These are phyloP conservation scores for Apis florea DNA, from an alignment of 1,140 invertebrate species.

Conservation along the genomic window DNA sequence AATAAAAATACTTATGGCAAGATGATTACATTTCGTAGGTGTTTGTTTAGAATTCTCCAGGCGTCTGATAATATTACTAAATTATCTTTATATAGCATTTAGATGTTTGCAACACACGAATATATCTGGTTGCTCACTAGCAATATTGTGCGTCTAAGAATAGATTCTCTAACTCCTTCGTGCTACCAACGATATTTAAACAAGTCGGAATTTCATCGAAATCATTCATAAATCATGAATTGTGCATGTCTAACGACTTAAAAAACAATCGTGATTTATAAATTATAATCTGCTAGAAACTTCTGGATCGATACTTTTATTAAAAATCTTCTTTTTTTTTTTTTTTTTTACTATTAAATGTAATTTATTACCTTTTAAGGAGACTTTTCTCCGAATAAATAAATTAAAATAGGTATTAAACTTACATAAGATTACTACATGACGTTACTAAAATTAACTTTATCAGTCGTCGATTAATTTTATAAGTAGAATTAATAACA, in stretches of 20 bases:
- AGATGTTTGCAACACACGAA: no score
- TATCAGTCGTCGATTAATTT: background rate
- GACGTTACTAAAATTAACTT: background rate
- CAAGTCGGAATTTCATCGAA: background rate
- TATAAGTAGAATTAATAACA: background rate
- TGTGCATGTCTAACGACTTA: background rate
- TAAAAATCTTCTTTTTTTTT: no score
- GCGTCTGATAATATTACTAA: background rate
- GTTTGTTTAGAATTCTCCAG: background rate
- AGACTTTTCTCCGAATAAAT: no score
- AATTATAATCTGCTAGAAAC: no score
- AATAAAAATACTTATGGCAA: background rate
- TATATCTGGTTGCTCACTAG: background rate
- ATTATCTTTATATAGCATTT: background rate
- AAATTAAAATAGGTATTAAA: no score
- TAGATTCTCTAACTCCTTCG: background rate
- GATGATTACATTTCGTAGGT: no score
- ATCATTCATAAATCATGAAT: background rate
- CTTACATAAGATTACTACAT: no score
- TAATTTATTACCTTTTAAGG: no score
- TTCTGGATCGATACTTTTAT: no score
- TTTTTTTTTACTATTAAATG: no score
- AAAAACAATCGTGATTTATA: background rate
- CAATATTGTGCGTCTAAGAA: background rate
- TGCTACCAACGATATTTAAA: constrained; percentile 5